Percentiles rank a stretch among this genome's conserved stretches.
These are phyloP conservation scores for Lasiommata megera DNA, from an alignment of 2,888 invertebrate genomes.

Conservation along the genomic window DNA sequence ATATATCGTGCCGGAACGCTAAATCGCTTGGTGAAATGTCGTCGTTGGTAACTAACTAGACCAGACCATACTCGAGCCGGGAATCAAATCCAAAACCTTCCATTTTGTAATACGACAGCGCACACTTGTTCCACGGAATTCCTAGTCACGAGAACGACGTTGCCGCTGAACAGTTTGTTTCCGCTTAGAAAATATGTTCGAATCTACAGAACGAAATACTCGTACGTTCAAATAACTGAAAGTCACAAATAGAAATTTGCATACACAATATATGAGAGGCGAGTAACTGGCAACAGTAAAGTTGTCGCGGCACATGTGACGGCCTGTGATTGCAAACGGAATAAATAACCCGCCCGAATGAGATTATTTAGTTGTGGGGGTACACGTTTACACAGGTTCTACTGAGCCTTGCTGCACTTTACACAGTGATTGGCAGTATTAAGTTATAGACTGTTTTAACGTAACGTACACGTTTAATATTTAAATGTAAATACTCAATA, in stretches of 20 bases:
- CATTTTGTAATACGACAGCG: no score
- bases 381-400: conserved; percentile 10
- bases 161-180: neutral
- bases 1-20: no score
- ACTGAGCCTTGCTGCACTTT: neutral
- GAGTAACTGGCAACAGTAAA: conserved; percentile 29
- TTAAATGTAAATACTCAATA: no score
- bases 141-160: no score
- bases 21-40: no score
- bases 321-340: conserved; percentile 38
- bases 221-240: conserved; percentile 34
- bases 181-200: conserved; percentile 22
- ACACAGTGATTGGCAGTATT: conserved; percentile 16
- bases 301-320: conserved; percentile 37
- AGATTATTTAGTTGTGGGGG: conserved; percentile 32
- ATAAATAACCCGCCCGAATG: conserved; percentile 33
- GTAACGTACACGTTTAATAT: no score
- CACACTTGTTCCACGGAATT: no score
- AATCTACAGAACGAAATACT: neutral
- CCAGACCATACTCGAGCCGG: no score
- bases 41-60: no score
- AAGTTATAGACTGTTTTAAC: neutral
- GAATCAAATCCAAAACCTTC: no score
- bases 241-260: conserved; percentile 41
- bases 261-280: conserved; percentile 37